These are phyloP conservation scores for Phyto melanocephala DNA, from an alignment of 2,888 invertebrate genomes.

Conservation along the genomic window DNA sequence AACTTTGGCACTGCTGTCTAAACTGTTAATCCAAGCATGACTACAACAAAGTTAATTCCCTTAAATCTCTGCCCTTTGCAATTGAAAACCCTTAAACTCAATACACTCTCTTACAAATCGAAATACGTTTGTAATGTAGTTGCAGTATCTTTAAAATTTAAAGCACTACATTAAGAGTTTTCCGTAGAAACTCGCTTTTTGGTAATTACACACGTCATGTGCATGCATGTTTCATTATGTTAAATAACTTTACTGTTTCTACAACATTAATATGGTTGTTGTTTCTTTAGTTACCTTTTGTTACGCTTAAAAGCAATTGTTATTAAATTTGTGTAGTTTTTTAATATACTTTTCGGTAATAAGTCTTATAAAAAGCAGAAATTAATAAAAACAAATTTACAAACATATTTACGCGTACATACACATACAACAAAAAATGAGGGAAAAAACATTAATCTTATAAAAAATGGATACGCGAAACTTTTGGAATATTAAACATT, in stretches of 20 bases:
- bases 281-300: not conserved
- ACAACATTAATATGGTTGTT: not conserved
- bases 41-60: too few species aligned
- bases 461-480: slow-evolving; percentile 7
- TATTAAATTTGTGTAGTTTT: slow-evolving; percentile 8
- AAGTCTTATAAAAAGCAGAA: slow-evolving; percentile 29
- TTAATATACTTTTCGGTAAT: slow-evolving; percentile 19
- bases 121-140: not conserved
- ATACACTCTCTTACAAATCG: not conserved
- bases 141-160: slow-evolving; percentile 28
- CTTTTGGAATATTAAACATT: slow-evolving; percentile 45
- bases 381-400: slow-evolving; percentile 28
- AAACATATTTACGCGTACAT: not conserved
- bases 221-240: slow-evolving; percentile 50
- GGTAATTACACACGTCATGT: slow-evolving; percentile 49
- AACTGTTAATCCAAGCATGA: too few species aligned
- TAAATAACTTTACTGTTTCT: slow-evolving; percentile 34
- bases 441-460: too few species aligned
- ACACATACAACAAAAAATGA: not conserved
- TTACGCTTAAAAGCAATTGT: slow-evolving; percentile 41
- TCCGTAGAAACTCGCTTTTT: slow-evolving; percentile 2
- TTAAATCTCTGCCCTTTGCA: too few species aligned
- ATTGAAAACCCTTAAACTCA: too few species aligned
- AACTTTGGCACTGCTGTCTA: too few species aligned
- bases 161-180: slow-evolving; percentile 16